Percentiles rank a stretch among this genome's conserved stretches.
These are phyloP conservation scores for Micromys minutus DNA, from an alignment of 2,113 vertebrate species.

Conservation along the genomic window DNA sequence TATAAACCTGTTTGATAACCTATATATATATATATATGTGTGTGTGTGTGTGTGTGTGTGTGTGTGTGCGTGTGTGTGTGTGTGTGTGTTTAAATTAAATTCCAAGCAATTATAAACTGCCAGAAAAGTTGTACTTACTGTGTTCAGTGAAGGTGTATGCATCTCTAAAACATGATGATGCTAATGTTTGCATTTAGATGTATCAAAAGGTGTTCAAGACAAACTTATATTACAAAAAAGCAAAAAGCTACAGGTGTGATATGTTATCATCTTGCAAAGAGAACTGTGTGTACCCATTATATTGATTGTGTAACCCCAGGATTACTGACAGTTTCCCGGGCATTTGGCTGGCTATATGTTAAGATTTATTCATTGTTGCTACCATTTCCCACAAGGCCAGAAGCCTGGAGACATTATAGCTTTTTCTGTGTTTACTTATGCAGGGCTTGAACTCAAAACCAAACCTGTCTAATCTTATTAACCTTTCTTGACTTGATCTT, in stretches of 20 bases:
- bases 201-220: background rate
- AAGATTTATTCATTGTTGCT: background rate
- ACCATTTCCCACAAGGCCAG: background rate
- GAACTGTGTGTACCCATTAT: background rate
- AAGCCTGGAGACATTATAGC: background rate
- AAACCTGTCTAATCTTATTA: background rate
- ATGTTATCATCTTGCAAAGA: background rate
- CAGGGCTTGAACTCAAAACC: background rate
- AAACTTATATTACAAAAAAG: conserved; percentile 39
- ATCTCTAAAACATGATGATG: background rate
- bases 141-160: background rate
- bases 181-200: background rate
- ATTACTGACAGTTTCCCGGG: background rate
- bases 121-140: background rate
- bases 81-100: background rate
- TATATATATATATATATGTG: too few species aligned
- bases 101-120: background rate
- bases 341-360: background rate
- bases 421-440: conserved; percentile 2
- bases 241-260: background rate
- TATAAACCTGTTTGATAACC: too few species aligned
- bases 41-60: too few species aligned
- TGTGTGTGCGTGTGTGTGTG: too few species aligned
- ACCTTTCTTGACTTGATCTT: background rate
- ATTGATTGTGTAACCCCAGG: background rate